Conservation (phyloP, 2,797 vertebrate genomes). For the Protosalanx chinensis region DNA sequence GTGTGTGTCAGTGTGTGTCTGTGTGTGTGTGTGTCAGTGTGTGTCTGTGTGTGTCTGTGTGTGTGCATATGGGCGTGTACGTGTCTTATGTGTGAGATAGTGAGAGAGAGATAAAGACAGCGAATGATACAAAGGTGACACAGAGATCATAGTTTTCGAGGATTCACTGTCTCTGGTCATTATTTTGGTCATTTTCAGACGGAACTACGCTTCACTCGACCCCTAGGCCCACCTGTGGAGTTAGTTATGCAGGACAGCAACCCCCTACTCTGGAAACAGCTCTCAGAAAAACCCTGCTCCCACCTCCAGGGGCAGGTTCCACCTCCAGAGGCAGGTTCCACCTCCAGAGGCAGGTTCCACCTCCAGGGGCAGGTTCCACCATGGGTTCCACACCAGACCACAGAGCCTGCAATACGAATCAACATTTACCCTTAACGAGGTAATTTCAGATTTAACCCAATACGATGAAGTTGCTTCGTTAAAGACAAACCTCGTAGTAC, state of each 20-base stretch:
- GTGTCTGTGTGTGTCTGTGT: slow-evolving; percentile 12
- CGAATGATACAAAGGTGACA: slow-evolving; percentile 4
- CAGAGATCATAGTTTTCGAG: not conserved
- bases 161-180: not conserved
- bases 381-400: not conserved
- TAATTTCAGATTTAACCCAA: too few relatives aligned
- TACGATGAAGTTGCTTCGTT: too few relatives aligned
- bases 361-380: not conserved
- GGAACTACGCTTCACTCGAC: slow-evolving; percentile 66
- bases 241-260: too few relatives aligned
- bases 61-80: not conserved
- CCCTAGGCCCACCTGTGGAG: too few relatives aligned
- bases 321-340: not conserved
- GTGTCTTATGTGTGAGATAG: not conserved
- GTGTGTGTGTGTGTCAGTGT: slow-evolving; percentile 15
- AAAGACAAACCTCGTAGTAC: too few relatives aligned
- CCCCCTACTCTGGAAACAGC: slow-evolving; percentile 35
- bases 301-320: slow-evolving; percentile 1
- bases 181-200: slow-evolving; percentile 25
- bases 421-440: too few relatives aligned
- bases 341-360: not conserved
- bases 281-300: slow-evolving; percentile 12
- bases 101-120: not conserved
- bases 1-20: slow-evolving; percentile 12
- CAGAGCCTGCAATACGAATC: too few relatives aligned